phyloP scores from a whole-genome alignment of 1,140 invertebrate species.

The Battus philenor region DNA sequence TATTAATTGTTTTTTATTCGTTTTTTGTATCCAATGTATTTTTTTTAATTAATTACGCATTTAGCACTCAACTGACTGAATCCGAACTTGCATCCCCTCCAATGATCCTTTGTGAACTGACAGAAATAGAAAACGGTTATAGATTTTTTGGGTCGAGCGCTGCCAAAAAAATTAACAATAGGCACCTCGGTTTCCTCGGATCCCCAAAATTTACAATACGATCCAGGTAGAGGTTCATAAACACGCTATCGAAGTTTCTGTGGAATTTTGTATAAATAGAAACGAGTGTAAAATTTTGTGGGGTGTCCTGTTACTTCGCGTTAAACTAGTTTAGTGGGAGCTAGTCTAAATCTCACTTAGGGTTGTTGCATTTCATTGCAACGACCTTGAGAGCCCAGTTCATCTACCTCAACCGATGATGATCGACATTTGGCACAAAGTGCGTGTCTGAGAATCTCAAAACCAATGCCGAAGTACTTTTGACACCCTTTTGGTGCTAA shows the following conservation, averaged over 20 bases:
- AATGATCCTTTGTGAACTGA: too few relatives aligned
- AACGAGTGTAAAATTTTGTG: conserved; percentile 1
- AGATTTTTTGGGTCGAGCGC: background rate
- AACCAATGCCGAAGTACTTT: conserved; percentile 50
- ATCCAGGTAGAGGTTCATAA: conserved; percentile 51
- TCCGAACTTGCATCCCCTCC: too few relatives aligned
- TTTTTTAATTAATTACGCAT: too few relatives aligned
- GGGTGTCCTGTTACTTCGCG: conserved; percentile 63
- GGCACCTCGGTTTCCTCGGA: background rate
- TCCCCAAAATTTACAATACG: conserved; percentile 41
- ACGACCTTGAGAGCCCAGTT: conserved; percentile 29
- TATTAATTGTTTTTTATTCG: too few relatives aligned
- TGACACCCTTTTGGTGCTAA: conserved; percentile 55
- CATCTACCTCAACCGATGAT: conserved; percentile 51
- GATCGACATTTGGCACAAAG: conserved; percentile 54
- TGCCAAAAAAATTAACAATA: conserved; percentile 22
- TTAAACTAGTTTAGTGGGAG: conserved; percentile 47
- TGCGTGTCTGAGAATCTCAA: conserved; percentile 44
- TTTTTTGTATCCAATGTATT: too few relatives aligned
- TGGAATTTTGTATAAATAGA: conserved; percentile 29
- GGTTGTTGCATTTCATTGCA: conserved; percentile 14
- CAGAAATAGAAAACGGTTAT: too few relatives aligned
- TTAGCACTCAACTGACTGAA: too few relatives aligned
- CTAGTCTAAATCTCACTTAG: conserved; percentile 37
- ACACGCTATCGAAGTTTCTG: conserved; percentile 41